These are phyloP conservation scores for Hafferia zeledoni DNA, from an alignment of 2,797 vertebrate species.

Conservation along the genomic window DNA sequence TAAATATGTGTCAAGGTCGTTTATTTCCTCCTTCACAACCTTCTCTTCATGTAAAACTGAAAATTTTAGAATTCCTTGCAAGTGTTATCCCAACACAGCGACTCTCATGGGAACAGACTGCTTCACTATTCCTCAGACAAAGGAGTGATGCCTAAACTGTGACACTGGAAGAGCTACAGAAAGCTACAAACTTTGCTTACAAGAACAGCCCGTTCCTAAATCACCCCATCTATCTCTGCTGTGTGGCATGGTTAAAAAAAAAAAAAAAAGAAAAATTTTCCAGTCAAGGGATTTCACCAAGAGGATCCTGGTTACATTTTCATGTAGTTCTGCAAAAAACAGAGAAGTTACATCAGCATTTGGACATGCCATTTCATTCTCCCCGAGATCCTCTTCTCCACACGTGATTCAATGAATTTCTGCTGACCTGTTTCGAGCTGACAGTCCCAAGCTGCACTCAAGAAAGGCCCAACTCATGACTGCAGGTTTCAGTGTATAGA, in stretches of 20 bases:
- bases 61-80: conserved; percentile 20
- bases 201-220: not conserved
- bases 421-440: not conserved
- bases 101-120: conserved; percentile 7
- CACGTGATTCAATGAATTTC: rapidly evolving
- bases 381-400: not conserved
- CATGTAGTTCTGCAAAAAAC: not conserved
- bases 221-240: not conserved
- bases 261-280: not conserved
- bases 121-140: not conserved
- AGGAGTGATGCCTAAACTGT: not conserved
- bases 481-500: not conserved
- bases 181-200: not conserved
- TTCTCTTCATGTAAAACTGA: not conserved
- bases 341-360: not conserved
- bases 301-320: not conserved
- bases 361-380: not conserved
- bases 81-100: not conserved
- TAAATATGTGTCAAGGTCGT: not conserved
- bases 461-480: not conserved
- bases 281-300: not conserved
- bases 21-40: conserved; percentile 1
- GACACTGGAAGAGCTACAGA: not conserved
- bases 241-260: not conserved
- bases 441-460: not conserved